These are phyloP conservation scores for Drosophila kikkawai DNA, from an alignment of 1,140 invertebrate genomes.

Conservation along the genomic window DNA sequence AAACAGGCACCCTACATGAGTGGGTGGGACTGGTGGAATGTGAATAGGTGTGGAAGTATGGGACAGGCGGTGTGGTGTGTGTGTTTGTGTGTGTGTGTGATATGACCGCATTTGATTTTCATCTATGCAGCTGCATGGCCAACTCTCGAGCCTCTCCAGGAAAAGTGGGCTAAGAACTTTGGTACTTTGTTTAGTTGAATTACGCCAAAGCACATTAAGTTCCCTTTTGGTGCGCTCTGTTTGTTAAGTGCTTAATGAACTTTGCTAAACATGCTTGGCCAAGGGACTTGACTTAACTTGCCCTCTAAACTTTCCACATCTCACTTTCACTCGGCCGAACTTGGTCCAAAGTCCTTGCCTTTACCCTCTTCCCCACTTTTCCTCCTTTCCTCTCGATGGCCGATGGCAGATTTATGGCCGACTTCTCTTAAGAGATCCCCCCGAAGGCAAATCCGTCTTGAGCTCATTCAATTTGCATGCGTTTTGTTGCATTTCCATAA, in stretches of 20 bases:
- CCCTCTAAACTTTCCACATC: constrained; percentile 51
- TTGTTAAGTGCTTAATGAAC: constrained; percentile 65
- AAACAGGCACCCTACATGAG: constrained; percentile 21
- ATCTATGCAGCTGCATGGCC: constrained; percentile 36
- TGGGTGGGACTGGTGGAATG: constrained; percentile 16
- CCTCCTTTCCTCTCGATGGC: neutral
- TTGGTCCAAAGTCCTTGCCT: constrained; percentile 19
- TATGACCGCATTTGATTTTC: constrained; percentile 56
- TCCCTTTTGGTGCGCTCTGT: constrained; percentile 47
- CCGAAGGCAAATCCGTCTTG: constrained; percentile 7
- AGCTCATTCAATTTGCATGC: constrained; percentile 34
- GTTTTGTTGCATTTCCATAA: constrained; percentile 25
- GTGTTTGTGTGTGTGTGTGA: constrained; percentile 12
- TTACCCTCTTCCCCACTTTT: neutral
- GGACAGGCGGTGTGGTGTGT: neutral
- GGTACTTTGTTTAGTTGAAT: constrained; percentile 63
- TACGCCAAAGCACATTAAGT: constrained; percentile 55
- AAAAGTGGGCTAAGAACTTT: constrained; percentile 51
- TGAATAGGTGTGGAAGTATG: neutral
- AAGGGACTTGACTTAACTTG: constrained; percentile 48
- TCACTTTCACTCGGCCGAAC: constrained; percentile 55
- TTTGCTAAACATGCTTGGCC: constrained; percentile 54
- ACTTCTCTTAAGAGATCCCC: neutral
- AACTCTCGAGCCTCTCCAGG: constrained; percentile 13
- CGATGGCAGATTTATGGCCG: constrained; percentile 31